Base-by-base conservation (phyloP, 2,113 vertebrate species). In the Beaufortia kweichowensis region DNA sequence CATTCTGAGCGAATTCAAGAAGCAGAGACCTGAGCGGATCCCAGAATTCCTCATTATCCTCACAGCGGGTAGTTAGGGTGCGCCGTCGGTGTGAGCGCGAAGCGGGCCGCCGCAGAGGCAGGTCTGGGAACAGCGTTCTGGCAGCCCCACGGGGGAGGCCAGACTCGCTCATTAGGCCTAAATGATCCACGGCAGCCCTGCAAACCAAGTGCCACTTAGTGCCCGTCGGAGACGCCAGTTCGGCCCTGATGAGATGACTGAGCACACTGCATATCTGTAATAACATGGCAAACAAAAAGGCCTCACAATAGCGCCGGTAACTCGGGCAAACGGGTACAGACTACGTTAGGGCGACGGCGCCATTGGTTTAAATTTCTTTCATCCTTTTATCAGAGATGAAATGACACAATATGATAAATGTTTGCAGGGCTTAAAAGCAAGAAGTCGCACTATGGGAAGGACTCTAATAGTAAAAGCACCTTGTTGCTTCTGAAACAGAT, bases 21-120 rank as follows among this genome's bases (percentile, higher is more conserved):
- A 89, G 90, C 90, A 87, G 74, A 69, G 88, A 88, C 88, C 90
- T 92, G 91, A 92, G 90, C 89, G 90, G 90, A 91, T 92, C 90
- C 90, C 87, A 91, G 89, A 92, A 92, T 92, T 92, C 91, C 90
- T 91, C 90, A 92, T 92, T 92, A 92, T 89, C 87, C 57, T 76
- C 90, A 79, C 90, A 89, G 90, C 86, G 78, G 90, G 91, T 84
- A 84, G 88, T 85, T 84, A 87, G 85, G 86, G 88, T 87, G 89
- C 65, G 77, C 82, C 87, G 87, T 85, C 86, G 89, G 88, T 77
- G 84, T 86, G 85, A 86, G 85, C 15, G 83, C 87, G 46, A 86
- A 85, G 85, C 87, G 81, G 86, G 86, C 79, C 78, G 88, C 86
- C 4, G 15, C 55, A 81, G 83, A 90, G 88, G 88, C 81, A 64